phyloP scores from a whole-genome alignment of 2,888 invertebrate genomes.

The Tinea trinotella region DNA sequence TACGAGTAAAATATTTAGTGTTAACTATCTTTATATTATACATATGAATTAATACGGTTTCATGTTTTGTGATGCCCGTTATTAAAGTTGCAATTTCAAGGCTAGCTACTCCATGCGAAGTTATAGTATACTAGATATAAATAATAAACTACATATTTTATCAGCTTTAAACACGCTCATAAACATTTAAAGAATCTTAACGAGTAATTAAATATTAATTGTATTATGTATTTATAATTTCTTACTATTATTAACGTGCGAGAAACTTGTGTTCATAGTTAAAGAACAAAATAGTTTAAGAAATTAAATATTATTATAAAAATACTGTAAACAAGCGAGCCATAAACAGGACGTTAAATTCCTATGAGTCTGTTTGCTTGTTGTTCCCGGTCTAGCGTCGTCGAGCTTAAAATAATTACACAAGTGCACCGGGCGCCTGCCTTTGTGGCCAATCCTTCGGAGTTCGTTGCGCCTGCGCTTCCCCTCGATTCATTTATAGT shows the following conservation, averaged over 20 bases:
- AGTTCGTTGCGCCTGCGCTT: conserved; percentile 42
- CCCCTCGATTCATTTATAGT: conserved; percentile 29
- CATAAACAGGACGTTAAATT: conserved; percentile 1
- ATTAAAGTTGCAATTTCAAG: background rate
- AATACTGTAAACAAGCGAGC: background rate
- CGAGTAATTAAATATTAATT: background rate
- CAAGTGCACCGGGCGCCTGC: conserved; percentile 47
- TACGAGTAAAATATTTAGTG: too few species aligned
- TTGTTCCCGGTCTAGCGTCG: conserved; percentile 35
- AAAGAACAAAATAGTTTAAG: background rate
- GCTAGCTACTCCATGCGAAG: background rate
- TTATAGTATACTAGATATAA: background rate
- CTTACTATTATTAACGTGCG: too few species aligned
- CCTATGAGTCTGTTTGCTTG: conserved; percentile 35
- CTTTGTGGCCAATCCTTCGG: conserved; percentile 35
- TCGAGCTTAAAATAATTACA: conserved; percentile 65
- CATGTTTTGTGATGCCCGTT: background rate
- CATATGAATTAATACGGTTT: too few species aligned
- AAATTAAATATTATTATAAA: background rate
- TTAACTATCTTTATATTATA: too few species aligned
- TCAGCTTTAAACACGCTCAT: background rate
- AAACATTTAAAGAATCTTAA: too few species aligned
- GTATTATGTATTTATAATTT: too few species aligned
- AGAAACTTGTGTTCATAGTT: too few species aligned
- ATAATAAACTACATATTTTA: background rate